Conservation (phyloP, 1,140 invertebrate species). For the Drosophila mauritiana region DNA sequence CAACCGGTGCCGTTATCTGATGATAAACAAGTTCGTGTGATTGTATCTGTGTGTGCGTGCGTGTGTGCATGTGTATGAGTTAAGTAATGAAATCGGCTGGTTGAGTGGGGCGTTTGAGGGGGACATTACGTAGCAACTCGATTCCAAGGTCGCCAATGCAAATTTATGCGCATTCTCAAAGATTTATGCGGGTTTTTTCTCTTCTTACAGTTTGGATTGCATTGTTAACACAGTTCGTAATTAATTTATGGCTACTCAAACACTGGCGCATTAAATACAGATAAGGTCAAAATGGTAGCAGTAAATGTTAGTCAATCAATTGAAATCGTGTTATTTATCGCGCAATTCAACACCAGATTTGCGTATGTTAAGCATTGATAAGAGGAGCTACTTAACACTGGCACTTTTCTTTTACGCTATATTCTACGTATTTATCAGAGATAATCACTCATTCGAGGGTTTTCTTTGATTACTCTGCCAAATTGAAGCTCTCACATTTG, state of each 20-base stretch:
- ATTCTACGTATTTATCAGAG: too few species aligned
- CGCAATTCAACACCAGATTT: background rate
- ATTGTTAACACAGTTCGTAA: constrained; percentile 74
- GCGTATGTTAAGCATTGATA: background rate
- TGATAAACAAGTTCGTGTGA: constrained; percentile 37
- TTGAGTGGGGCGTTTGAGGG: background rate
- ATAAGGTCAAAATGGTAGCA: constrained; percentile 18
- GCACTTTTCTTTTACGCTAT: too few species aligned
- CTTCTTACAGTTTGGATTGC: constrained; percentile 44
- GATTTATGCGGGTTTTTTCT: constrained; percentile 61
- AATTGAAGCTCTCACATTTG: background rate
- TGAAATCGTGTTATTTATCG: background rate
- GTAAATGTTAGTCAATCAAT: background rate
- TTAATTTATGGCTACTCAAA: constrained; percentile 64
- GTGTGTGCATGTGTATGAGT: constrained; percentile 2
- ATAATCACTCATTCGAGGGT: background rate
- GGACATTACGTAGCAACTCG: constrained; percentile 16
- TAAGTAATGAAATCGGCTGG: background rate
- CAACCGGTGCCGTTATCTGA: constrained; percentile 63
- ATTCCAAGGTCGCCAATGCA: constrained; percentile 68
- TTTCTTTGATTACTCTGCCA: background rate
- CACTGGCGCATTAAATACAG: constrained; percentile 5
- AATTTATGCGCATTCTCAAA: constrained; percentile 73
- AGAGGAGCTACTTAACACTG: too few species aligned
- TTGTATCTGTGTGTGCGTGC: background rate